Conservation (phyloP, 2,113 vertebrate genomes). For the Sturnus vulgaris region DNA sequence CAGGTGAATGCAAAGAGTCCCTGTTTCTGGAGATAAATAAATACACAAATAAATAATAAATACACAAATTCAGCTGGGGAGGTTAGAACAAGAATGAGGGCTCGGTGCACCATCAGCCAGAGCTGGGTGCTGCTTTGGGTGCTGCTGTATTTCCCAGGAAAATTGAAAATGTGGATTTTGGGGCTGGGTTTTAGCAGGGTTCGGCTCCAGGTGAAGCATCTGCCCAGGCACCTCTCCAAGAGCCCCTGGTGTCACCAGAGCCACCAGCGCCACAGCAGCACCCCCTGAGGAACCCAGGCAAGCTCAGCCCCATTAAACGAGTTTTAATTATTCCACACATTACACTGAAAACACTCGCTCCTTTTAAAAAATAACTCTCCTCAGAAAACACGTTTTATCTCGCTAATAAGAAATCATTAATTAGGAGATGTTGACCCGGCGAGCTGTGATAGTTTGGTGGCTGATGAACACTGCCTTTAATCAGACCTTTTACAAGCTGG, state of each 20-base stretch:
- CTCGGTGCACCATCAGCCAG: too few species aligned
- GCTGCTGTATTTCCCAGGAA: not conserved
- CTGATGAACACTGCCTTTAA: slow-evolving; percentile 72
- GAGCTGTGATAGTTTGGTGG: slow-evolving; percentile 62
- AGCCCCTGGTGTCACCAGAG: not conserved
- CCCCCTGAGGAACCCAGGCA: not conserved
- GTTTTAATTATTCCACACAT: slow-evolving; percentile 17
- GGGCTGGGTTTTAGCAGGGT: not conserved
- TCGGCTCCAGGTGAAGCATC: not conserved
- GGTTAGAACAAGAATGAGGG: too few species aligned
- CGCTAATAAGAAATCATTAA: slow-evolving; percentile 65
- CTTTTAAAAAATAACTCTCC: slow-evolving; percentile 24
- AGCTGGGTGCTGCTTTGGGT: not conserved
- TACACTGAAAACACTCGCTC: not conserved
- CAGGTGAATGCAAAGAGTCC: not conserved
- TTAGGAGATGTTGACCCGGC: slow-evolving; percentile 71
- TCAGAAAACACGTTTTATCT: slow-evolving; percentile 29
- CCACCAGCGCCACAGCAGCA: not conserved
- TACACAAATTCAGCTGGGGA: fast-evolving
- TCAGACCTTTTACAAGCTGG: slow-evolving; percentile 73
- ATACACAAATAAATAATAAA: not conserved
- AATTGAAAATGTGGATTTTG: fast-evolving
- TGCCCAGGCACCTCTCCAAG: not conserved
- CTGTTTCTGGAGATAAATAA: not conserved
- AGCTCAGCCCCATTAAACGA: not conserved